These are phyloP conservation scores for Spatulosminthurus flaviceps DNA, from an alignment of 2,888 invertebrate genomes.

Conservation along the genomic window DNA sequence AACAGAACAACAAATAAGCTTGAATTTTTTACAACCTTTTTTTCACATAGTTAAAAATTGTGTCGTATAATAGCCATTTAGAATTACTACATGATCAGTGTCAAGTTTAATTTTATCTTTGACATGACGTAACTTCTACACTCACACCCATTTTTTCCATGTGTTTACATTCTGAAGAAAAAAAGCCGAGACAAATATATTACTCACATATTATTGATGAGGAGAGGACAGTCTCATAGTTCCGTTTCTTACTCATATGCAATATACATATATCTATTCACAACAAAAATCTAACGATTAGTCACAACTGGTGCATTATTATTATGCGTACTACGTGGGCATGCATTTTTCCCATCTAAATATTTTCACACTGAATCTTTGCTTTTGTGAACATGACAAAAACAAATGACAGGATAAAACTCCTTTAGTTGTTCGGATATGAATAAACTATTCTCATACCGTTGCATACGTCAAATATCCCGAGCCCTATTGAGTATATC, in stretches of 20 bases:
- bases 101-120: background rate
- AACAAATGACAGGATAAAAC: constrained; percentile 2
- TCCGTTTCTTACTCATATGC: background rate
- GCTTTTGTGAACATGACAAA: background rate
- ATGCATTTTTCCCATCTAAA: no score
- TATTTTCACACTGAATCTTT: no score
- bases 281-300: background rate
- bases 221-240: background rate
- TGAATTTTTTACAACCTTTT: background rate
- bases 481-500: background rate
- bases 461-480: background rate
- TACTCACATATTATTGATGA: background rate
- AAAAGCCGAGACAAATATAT: background rate
- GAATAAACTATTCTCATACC: background rate
- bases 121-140: constrained; percentile 8
- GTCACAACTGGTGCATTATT: background rate
- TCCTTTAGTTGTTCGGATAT: background rate
- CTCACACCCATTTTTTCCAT: background rate
- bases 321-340: no score
- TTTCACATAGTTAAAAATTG: background rate
- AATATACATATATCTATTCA: background rate
- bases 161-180: background rate
- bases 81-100: background rate
- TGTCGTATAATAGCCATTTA: background rate
- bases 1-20: constrained; percentile 2